Evolutionary conservation across 2,888 invertebrate species (phyloP).

Genomic region (Sphaeridia pumilis): DNA sequence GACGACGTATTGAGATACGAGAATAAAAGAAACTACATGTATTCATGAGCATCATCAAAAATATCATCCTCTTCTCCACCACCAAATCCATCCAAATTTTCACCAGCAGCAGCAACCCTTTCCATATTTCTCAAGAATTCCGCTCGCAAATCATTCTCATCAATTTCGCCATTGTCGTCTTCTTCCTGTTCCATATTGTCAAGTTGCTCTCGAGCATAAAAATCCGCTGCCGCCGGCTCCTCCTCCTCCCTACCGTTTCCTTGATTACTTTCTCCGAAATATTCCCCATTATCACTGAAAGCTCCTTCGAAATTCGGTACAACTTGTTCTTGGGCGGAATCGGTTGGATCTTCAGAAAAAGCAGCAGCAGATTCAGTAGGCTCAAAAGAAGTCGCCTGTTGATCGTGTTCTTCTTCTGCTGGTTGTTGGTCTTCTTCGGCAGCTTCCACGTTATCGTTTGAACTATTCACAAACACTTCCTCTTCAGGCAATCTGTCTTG

Average conservation of each 20-base stretch:
- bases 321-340: neutral
- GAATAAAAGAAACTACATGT: slow-evolving; percentile 2
- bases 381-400: too few relatives aligned
- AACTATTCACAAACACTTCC: too few relatives aligned
- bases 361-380: neutral
- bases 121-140: neutral
- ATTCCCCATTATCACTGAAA: too few relatives aligned
- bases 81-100: neutral
- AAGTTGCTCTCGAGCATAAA: neutral
- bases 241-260: neutral
- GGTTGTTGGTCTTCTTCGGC: too few relatives aligned
- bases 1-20: too few relatives aligned
- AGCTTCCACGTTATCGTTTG: too few relatives aligned
- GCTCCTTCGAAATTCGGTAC: too few relatives aligned
- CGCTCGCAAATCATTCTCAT: slow-evolving; percentile 1
- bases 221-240: neutral
- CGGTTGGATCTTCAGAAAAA: neutral
- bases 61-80: neutral
- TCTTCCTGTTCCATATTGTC: neutral
- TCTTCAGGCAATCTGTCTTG: too few relatives aligned
- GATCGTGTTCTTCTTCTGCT: too few relatives aligned
- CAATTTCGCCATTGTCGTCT: neutral
- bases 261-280: too few relatives aligned
- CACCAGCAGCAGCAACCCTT: neutral
- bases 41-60: slow-evolving; percentile 5